A percentile compares a stretch with the other conserved stretches of the same genome.
Conservation (phyloP, 2,113 vertebrate species). For the Nesospiza acunhae region DNA sequence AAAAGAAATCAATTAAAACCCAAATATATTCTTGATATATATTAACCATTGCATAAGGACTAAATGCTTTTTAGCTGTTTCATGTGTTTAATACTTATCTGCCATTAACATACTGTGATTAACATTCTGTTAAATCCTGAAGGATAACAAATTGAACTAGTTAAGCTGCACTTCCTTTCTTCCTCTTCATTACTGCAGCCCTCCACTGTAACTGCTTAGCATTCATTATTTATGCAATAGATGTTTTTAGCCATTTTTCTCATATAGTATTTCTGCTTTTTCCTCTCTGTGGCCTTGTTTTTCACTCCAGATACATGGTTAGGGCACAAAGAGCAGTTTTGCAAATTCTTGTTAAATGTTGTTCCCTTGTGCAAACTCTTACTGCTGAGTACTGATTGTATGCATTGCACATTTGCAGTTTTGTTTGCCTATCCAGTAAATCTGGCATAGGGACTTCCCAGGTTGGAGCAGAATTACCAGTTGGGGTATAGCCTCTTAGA, state of each 20-base stretch:
- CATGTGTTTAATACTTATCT: constrained; percentile 24
- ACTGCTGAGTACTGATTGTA: not conserved
- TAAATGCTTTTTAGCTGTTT: not conserved
- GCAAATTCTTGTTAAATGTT: not conserved
- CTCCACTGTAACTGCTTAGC: not conserved
- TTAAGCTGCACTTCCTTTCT: not conserved
- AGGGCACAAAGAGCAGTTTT: not conserved
- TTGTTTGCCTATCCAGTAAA: not conserved
- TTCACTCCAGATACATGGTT: not conserved
- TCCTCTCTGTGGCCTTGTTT: not conserved
- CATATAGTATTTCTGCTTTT: not conserved
- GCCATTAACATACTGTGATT: constrained; percentile 13
- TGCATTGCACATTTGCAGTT: not conserved
- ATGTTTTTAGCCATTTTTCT: not conserved
- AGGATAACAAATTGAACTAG: not conserved
- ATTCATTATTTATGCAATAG: not conserved
- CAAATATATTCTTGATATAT: not conserved
- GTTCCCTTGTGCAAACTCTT: not conserved
- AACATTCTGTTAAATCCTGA: constrained; percentile 17
- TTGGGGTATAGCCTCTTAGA: not conserved
- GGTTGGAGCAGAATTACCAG: not conserved
- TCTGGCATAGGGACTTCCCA: not conserved
- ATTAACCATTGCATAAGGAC: not conserved
- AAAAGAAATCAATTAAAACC: not conserved
- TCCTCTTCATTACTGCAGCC: not conserved